Evolutionary conservation across 2,888 invertebrate genomes (phyloP).

Genomic region (Drosophila incognita): DNA sequence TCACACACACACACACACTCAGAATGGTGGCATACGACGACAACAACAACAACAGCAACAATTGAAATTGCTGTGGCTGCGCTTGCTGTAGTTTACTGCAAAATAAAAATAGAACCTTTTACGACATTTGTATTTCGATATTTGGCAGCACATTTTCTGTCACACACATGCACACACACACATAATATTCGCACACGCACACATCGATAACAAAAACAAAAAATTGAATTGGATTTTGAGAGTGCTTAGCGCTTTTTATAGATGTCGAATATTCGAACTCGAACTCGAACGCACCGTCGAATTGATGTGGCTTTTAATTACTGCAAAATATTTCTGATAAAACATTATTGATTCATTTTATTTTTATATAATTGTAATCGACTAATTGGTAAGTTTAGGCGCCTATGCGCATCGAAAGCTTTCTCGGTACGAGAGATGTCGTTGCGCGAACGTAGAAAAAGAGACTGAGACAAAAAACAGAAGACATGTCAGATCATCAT

Average conservation of each 20-base stretch:
- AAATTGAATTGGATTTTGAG: slow-evolving; percentile 12
- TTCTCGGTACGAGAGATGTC: slow-evolving; percentile 41
- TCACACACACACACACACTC: slow-evolving; percentile 30
- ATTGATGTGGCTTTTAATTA: slow-evolving; percentile 24
- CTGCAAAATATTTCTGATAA: slow-evolving; percentile 23
- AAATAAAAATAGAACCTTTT: slow-evolving; percentile 77
- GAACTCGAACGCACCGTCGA: slow-evolving; percentile 40
- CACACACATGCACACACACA: slow-evolving; percentile 25
- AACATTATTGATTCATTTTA: slow-evolving; percentile 50
- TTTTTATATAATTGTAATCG: slow-evolving; percentile 22
- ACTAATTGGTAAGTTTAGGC: slow-evolving; percentile 43
- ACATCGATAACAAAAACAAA: slow-evolving; percentile 40
- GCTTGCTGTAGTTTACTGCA: slow-evolving; percentile 66
- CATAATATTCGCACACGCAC: slow-evolving; percentile 20
- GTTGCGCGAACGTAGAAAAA: slow-evolving; percentile 77
- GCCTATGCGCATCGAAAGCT: slow-evolving; percentile 56
- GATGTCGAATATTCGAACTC: slow-evolving; percentile 17
- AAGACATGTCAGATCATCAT: slow-evolving; percentile 26
- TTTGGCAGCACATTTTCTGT: slow-evolving; percentile 70
- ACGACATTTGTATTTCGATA: slow-evolving; percentile 61
- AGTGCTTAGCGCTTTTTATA: slow-evolving; percentile 50
- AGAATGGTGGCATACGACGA: slow-evolving; percentile 22
- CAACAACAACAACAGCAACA: slow-evolving; percentile 48
- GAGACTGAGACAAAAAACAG: slow-evolving; percentile 64
- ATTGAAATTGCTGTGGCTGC: slow-evolving; percentile 32